A percentile compares a stretch with the other conserved stretches of the same genome.
These are phyloP conservation scores for Enchytraeus crypticus DNA, from an alignment of 2,888 invertebrate genomes.

Conservation along the genomic window DNA sequence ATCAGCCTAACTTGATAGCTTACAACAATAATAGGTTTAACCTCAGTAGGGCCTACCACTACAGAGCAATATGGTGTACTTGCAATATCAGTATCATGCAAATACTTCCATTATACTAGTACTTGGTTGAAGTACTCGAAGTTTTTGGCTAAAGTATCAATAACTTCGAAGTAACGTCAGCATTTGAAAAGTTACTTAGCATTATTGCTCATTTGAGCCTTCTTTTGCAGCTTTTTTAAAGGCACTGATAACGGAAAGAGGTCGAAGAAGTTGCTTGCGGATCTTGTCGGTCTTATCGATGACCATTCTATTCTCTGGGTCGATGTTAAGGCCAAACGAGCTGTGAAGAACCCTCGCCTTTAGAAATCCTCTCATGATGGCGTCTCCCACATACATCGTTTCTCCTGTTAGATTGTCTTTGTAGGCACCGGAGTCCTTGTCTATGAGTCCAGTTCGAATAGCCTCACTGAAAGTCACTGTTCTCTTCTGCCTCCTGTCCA, in stretches of 20 bases:
- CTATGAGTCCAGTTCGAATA: slow-evolving; percentile 31
- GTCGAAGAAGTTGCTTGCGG: slow-evolving; percentile 34
- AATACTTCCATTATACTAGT: too few species aligned
- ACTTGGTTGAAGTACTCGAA: too few species aligned
- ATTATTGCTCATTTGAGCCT: too few species aligned
- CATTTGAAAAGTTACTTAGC: too few species aligned
- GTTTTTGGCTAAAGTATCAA: too few species aligned
- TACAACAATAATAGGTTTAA: too few species aligned
- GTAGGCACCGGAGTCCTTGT: slow-evolving; percentile 39
- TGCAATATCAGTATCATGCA: too few species aligned
- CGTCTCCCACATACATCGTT: slow-evolving; percentile 38
- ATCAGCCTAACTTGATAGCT: too few species aligned
- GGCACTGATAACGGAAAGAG: slow-evolving; percentile 36
- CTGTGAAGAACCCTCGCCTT: slow-evolving; percentile 41
- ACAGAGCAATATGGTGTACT: too few species aligned
- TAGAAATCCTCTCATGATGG: slow-evolving; percentile 45
- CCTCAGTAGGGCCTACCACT: too few species aligned
- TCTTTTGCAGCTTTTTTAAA: slow-evolving; percentile 26
- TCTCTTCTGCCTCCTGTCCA: slow-evolving; percentile 34
- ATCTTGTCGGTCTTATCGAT: slow-evolving; percentile 37
- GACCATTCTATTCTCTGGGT: slow-evolving; percentile 42
- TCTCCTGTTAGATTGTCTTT: slow-evolving; percentile 38
- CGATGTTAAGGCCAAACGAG: slow-evolving; percentile 38
- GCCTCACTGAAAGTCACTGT: slow-evolving; percentile 28
- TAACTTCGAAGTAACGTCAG: too few species aligned